Percentiles rank a stretch among this genome's conserved stretches.
Evolutionary conservation across 2,797 vertebrate species (phyloP).

Genomic region (Enteromius treurensis): DNA sequence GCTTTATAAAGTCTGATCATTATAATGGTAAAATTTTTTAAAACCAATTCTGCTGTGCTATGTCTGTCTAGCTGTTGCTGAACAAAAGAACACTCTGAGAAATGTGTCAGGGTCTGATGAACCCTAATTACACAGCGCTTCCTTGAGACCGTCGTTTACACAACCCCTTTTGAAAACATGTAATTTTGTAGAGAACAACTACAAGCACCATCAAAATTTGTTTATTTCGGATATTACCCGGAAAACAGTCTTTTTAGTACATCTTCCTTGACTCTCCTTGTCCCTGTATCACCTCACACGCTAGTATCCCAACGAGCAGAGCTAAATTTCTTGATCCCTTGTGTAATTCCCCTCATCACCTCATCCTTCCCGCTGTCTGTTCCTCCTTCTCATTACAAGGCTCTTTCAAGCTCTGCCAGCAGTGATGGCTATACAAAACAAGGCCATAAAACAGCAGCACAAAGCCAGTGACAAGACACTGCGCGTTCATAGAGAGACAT

Average conservation of each 20-base stretch:
- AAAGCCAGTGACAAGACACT: conserved; percentile 51
- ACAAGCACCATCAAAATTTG: neutral
- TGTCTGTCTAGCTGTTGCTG: neutral
- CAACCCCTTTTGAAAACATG: neutral
- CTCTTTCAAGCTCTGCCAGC: conserved; percentile 41
- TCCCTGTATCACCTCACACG: neutral
- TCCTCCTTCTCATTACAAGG: conserved; percentile 32
- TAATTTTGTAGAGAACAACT: neutral
- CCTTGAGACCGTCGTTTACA: neutral
- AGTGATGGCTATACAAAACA: conserved; percentile 48
- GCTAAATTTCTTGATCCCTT: conserved; percentile 32
- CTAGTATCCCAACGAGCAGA: conserved; percentile 30
- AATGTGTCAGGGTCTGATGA: neutral
- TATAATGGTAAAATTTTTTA: neutral
- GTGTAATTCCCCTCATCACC: conserved; percentile 54
- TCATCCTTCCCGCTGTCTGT: conserved; percentile 44
- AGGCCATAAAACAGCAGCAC: conserved; percentile 53
- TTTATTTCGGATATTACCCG: neutral
- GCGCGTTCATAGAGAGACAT: conserved; percentile 14
- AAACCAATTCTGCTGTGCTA: neutral
- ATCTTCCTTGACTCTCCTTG: neutral
- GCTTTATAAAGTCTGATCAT: neutral
- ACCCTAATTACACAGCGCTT: conserved; percentile 1
- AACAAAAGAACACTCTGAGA: neutral
- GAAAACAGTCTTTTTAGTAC: neutral